These are phyloP conservation scores for Notothenia rossii DNA, from an alignment of 2,113 vertebrate species.

Conservation along the genomic window DNA sequence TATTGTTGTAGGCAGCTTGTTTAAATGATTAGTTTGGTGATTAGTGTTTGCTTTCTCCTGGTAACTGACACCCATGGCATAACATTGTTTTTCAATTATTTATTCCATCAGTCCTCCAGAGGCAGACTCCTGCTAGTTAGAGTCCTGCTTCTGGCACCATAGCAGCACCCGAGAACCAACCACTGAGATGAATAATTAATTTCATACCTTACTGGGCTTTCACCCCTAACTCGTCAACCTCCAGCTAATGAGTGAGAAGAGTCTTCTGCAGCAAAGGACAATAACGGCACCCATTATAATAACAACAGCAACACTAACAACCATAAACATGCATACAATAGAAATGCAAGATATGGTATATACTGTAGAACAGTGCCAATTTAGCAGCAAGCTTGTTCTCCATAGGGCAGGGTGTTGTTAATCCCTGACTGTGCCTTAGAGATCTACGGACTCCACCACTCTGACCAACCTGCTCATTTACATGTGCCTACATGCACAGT, in stretches of 20 bases:
- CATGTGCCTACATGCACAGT: constrained; percentile 74
- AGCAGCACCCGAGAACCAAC: constrained; percentile 79
- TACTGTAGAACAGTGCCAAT: constrained; percentile 65
- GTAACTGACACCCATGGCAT: constrained; percentile 71
- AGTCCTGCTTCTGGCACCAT: constrained; percentile 70
- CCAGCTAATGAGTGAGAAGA: constrained; percentile 83
- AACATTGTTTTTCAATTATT: constrained; percentile 78
- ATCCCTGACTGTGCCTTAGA: constrained; percentile 73
- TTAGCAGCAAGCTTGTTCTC: constrained; percentile 73
- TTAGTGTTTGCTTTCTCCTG: constrained; percentile 75
- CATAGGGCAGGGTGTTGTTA: constrained; percentile 73
- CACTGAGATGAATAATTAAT: constrained; percentile 84
- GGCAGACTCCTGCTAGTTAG: constrained; percentile 81
- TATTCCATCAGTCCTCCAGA: constrained; percentile 76
- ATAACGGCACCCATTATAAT: constrained; percentile 68
- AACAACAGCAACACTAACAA: constrained; percentile 70
- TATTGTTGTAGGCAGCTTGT: constrained; percentile 69
- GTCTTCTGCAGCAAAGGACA: constrained; percentile 59
- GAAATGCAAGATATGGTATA: constrained; percentile 45
- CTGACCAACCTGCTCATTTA: constrained; percentile 73
- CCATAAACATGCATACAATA: constrained; percentile 58
- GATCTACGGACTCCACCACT: constrained; percentile 60
- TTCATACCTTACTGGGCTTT: constrained; percentile 78
- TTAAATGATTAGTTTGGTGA: constrained; percentile 79
- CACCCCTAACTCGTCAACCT: constrained; percentile 76